A percentile compares a stretch with the other conserved stretches of the same genome.
Conservation (phyloP, 2,113 vertebrate species). For the Oceanites oceanicus region DNA sequence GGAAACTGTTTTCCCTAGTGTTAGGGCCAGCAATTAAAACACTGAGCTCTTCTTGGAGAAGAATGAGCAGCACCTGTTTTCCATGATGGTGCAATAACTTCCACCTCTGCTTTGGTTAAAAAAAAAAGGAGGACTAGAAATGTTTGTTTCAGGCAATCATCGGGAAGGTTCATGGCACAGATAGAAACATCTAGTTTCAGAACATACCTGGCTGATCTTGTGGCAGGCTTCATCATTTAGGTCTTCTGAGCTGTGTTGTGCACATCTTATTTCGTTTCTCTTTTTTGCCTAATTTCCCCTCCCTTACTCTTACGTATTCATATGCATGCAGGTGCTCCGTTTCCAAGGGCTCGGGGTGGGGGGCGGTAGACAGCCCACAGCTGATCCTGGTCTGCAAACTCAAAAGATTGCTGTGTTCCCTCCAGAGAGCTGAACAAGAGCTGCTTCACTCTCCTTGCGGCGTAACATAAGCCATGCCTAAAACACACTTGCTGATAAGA, state of each 20-base stretch:
- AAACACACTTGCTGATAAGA: background rate
- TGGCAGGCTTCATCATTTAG: background rate
- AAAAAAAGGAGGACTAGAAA: background rate
- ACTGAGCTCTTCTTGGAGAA: background rate
- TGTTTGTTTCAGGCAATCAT: background rate
- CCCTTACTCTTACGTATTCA: background rate
- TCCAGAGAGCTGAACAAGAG: background rate
- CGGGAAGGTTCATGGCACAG: background rate
- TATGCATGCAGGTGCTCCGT: background rate
- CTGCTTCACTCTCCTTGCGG: background rate
- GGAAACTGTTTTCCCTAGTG: background rate
- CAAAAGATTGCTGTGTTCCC: background rate
- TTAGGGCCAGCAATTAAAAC: background rate
- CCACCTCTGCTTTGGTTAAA: background rate
- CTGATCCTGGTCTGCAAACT: background rate
- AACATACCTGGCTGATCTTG: background rate
- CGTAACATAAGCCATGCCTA: constrained; percentile 5
- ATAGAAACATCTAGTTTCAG: background rate
- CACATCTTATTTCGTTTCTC: background rate
- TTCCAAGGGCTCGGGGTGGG: background rate
- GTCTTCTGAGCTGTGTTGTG: background rate
- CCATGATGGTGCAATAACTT: background rate
- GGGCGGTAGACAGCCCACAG: background rate
- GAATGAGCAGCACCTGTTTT: background rate
- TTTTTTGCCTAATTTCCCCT: background rate